phyloP scores from a whole-genome alignment of 2,888 invertebrate species.

The Tortricodes alternella region DNA sequence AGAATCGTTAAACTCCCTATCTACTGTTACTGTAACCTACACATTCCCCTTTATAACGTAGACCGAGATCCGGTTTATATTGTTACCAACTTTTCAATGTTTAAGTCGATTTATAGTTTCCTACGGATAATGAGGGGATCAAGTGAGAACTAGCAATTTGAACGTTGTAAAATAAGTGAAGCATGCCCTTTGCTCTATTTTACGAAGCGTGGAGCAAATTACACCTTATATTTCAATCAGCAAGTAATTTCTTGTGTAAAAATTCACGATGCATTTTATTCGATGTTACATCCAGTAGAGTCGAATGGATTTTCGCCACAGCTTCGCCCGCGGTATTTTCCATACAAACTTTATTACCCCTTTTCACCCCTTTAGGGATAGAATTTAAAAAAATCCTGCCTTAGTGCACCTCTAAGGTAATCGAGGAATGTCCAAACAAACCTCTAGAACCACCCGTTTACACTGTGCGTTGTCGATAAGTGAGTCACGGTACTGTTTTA shows the following conservation, averaged over 20 bases:
- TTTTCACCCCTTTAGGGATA: too few relatives aligned
- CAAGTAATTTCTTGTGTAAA: neutral
- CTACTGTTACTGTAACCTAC: neutral
- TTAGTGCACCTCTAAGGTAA: too few relatives aligned
- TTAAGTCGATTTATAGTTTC: conserved; percentile 55
- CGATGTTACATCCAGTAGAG: too few relatives aligned
- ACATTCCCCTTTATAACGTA: conserved; percentile 42
- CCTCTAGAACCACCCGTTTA: too few relatives aligned
- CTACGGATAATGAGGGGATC: conserved; percentile 53
- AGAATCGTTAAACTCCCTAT: neutral
- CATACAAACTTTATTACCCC: too few relatives aligned
- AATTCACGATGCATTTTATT: neutral
- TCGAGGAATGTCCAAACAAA: too few relatives aligned
- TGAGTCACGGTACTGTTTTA: too few relatives aligned
- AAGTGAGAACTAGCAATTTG: conserved; percentile 40
- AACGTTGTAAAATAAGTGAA: conserved; percentile 8
- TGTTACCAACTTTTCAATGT: conserved; percentile 52
- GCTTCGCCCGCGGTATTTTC: too few relatives aligned
- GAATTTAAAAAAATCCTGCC: too few relatives aligned
- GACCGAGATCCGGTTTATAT: conserved; percentile 50
- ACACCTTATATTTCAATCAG: conserved; percentile 14
- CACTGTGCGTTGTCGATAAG: too few relatives aligned
- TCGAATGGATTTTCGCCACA: too few relatives aligned
- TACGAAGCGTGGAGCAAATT: conserved; percentile 11
- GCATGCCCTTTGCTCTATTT: conserved; percentile 12